Conservation (phyloP, 2,113 vertebrate species). For the Zosterops lateralis region DNA sequence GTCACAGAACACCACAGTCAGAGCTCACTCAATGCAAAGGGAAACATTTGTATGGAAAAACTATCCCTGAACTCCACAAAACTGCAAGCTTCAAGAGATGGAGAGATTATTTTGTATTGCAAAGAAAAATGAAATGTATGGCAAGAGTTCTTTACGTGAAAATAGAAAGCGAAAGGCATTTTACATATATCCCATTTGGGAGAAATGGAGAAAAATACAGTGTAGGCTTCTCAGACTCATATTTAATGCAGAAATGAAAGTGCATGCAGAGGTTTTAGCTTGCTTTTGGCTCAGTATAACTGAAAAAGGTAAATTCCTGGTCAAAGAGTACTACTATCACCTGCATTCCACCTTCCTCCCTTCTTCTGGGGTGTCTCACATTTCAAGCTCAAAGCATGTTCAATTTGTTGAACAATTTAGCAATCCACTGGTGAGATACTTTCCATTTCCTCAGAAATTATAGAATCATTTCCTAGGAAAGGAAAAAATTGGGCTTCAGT, state of each 20-base stretch:
- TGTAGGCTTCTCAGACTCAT: neutral
- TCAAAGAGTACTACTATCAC: neutral
- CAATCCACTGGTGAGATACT: neutral
- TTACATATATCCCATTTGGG: neutral
- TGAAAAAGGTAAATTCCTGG: neutral
- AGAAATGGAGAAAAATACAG: neutral
- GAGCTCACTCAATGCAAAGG: neutral
- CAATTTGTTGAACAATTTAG: slow-evolving; percentile 30
- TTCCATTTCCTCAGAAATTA: slow-evolving; percentile 45
- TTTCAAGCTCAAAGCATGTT: neutral
- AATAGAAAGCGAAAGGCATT: neutral
- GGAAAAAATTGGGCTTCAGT: neutral
- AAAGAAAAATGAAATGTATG: neutral
- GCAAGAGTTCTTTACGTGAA: neutral
- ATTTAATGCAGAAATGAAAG: neutral
- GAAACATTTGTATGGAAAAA: neutral
- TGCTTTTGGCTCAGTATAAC: neutral
- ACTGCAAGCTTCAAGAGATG: neutral
- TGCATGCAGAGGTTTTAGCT: neutral
- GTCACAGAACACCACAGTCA: slow-evolving; percentile 21
- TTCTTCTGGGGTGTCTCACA: neutral
- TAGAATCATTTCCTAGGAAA: neutral
- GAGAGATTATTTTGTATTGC: neutral
- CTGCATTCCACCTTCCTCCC: neutral
- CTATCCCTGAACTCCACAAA: neutral